Evolutionary conservation across 2,113 vertebrate genomes (phyloP).

Genomic region (Mus pahari): DNA sequence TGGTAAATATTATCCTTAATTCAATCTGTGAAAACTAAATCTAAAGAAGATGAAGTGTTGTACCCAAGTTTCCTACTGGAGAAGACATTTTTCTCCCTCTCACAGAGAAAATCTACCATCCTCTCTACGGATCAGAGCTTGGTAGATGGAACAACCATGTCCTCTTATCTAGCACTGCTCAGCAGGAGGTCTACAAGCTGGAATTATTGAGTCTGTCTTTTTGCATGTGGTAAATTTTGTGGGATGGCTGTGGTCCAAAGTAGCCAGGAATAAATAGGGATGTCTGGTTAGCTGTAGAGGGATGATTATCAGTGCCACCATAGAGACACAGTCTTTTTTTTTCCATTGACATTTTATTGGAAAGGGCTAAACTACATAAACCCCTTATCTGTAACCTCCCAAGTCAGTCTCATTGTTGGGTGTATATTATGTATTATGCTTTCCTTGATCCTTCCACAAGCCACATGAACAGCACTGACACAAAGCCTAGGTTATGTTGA

Average conservation of each 20-base stretch:
- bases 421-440: background rate
- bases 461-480: background rate
- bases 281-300: background rate
- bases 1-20: background rate
- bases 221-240: background rate
- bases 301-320: background rate
- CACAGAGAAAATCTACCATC: accelerated
- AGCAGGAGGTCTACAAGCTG: background rate
- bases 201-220: background rate
- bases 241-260: background rate
- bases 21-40: background rate
- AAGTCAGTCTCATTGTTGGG: background rate
- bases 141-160: accelerated
- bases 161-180: background rate
- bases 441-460: background rate
- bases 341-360: background rate
- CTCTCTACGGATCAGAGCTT: background rate
- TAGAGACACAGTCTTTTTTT: background rate
- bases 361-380: background rate
- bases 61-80: too few relatives aligned
- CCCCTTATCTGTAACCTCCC: background rate
- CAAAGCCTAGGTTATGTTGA: background rate
- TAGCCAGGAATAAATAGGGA: background rate
- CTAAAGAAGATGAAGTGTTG: background rate
- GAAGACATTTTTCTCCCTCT: background rate